These are phyloP conservation scores for Eucera pruinosa DNA, from an alignment of 2,888 invertebrate species.

Conservation along the genomic window DNA sequence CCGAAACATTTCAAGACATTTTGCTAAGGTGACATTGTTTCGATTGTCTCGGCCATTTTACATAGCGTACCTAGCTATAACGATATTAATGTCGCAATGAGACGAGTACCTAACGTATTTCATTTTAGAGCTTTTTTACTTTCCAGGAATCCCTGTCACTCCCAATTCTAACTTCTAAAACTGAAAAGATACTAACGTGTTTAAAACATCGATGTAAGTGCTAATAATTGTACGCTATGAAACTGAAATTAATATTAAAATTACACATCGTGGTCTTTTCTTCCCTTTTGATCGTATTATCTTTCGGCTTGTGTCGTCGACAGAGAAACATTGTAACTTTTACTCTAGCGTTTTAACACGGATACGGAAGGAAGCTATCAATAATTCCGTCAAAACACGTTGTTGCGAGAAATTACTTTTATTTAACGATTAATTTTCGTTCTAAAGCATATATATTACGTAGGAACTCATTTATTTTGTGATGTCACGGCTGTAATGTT, in stretches of 20 bases:
- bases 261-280: conserved; percentile 20
- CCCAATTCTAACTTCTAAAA: not conserved
- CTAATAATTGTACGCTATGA: conserved; percentile 1
- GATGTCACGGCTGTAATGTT: conserved; percentile 52
- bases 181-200: not conserved
- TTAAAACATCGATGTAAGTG: not conserved
- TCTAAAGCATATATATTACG: conserved; percentile 29
- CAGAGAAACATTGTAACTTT: conserved; percentile 32
- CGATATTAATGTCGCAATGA: conserved; percentile 60
- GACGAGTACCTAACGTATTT: conserved; percentile 33
- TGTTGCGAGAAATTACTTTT: conserved; percentile 7
- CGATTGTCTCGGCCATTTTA: conserved; percentile 77
- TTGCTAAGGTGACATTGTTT: conserved; percentile 63
- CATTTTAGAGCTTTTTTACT: conserved; percentile 21
- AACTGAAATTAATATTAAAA: conserved; percentile 25
- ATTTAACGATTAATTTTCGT: conserved; percentile 26
- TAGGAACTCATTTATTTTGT: conserved; percentile 50
- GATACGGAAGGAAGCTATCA: not conserved
- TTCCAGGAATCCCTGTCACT: conserved; percentile 15
- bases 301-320: conserved; percentile 37
- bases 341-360: conserved; percentile 9
- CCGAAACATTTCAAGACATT: conserved; percentile 27
- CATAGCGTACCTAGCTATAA: conserved; percentile 65
- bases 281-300: conserved; percentile 46
- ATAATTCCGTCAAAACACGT: conserved; percentile 2